A percentile compares a stretch with the other conserved stretches of the same genome.
Evolutionary conservation across 2,888 invertebrate species (phyloP).

Genomic region (Loripinus fragilis): DNA sequence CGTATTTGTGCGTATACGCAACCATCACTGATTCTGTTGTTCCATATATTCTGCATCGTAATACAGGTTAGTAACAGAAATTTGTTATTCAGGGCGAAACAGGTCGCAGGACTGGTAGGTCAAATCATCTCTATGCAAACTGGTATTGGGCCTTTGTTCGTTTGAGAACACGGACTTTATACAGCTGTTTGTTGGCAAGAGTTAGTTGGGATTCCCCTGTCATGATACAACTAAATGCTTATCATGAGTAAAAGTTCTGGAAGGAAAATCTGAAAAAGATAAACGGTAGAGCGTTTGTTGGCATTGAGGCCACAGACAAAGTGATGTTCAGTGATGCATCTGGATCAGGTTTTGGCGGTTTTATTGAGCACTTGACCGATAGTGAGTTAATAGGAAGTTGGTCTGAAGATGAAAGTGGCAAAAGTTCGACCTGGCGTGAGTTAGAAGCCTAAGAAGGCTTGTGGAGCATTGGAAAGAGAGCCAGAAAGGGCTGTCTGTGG

Average conservation of each 20-base stretch:
- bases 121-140: too few relatives aligned
- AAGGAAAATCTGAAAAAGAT: constrained; percentile 18
- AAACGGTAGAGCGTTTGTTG: neutral
- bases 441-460: constrained; percentile 37
- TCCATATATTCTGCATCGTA: too few relatives aligned
- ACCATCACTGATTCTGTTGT: too few relatives aligned
- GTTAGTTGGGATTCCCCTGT: constrained; percentile 41
- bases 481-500: neutral
- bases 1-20: too few relatives aligned
- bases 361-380: constrained; percentile 22
- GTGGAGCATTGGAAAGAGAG: neutral
- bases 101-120: constrained; percentile 34
- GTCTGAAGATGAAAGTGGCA: constrained; percentile 30
- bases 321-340: constrained; percentile 37
- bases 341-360: constrained; percentile 41
- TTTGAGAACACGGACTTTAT: constrained; percentile 25
- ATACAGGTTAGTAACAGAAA: neutral
- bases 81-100: constrained; percentile 23
- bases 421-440: constrained; percentile 56
- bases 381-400: constrained; percentile 12
- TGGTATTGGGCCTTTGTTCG: constrained; percentile 24
- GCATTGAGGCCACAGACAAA: neutral
- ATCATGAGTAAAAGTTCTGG: constrained; percentile 33
- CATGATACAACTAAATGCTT: constrained; percentile 21
- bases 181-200: constrained; percentile 29